Evolutionary conservation across 2,113 vertebrate species (phyloP).

Genomic region (Apaloderma vittatum): DNA sequence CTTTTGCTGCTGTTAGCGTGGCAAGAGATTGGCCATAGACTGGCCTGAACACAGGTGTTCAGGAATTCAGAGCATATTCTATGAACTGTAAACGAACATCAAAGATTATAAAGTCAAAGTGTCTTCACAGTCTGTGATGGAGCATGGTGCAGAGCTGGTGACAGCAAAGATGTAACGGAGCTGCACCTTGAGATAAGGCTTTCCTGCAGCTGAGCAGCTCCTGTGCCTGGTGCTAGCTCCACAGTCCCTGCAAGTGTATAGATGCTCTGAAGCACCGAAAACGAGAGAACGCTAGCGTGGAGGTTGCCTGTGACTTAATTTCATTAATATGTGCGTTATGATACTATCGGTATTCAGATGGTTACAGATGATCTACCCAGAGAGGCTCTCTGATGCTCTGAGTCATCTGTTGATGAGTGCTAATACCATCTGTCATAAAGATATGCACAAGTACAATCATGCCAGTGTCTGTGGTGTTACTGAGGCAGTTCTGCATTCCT

Average conservation of each 20-base stretch:
- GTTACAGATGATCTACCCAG: background rate
- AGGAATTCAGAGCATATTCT: background rate
- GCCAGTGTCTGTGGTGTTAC: background rate
- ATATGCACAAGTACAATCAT: background rate
- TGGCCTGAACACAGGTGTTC: background rate
- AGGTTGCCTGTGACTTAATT: background rate
- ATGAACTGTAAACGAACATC: background rate
- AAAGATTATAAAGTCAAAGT: background rate
- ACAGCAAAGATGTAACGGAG: rapidly evolving
- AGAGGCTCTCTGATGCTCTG: background rate
- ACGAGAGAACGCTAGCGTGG: background rate
- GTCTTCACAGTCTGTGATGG: background rate
- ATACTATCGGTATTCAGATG: background rate
- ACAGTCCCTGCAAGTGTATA: background rate
- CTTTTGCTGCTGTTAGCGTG: background rate
- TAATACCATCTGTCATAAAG: background rate
- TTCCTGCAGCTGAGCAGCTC: background rate
- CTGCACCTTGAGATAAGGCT: background rate
- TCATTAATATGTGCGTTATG: background rate
- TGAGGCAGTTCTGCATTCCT: background rate
- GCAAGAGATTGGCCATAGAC: background rate
- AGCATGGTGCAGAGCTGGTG: background rate
- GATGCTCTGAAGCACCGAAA: background rate
- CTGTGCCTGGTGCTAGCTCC: background rate
- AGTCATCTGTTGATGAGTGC: background rate